Conservation (phyloP, 2,888 invertebrate species). For the Geophilus truncorum region DNA sequence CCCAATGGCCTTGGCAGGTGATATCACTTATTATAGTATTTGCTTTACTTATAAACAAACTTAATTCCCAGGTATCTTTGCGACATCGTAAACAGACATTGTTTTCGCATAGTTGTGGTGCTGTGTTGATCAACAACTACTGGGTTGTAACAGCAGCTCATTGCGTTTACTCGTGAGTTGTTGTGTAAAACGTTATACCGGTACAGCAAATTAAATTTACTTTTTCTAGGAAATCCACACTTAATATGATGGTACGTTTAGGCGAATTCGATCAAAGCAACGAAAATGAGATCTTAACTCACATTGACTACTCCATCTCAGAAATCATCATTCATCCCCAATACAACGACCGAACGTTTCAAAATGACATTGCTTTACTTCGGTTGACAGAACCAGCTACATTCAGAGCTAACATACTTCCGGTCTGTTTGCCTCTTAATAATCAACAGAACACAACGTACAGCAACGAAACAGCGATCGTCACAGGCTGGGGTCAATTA, state of each 20-base stretch:
- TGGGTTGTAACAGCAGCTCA: slow-evolving; percentile 39
- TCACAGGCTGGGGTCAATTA: slow-evolving; percentile 37
- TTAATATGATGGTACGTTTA: slow-evolving; percentile 28
- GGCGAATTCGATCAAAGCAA: slow-evolving; percentile 32
- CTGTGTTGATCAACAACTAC: slow-evolving; percentile 31
- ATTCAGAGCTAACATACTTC: slow-evolving; percentile 35
- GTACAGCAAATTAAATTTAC: background rate
- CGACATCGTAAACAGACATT: background rate
- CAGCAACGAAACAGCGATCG: slow-evolving; percentile 29
- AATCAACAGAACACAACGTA: background rate
- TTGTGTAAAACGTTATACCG: background rate
- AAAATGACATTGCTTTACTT: slow-evolving; percentile 38
- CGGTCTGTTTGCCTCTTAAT: slow-evolving; percentile 33
- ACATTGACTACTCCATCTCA: slow-evolving; percentile 30
- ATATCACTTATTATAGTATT: background rate
- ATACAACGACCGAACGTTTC: slow-evolving; percentile 36
- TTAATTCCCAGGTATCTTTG: background rate
- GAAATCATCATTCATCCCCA: slow-evolving; percentile 33
- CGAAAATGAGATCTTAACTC: slow-evolving; percentile 22
- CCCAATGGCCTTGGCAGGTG: slow-evolving; percentile 19
- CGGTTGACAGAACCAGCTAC: slow-evolving; percentile 23
- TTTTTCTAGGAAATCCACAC: background rate
- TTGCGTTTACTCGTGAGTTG: slow-evolving; percentile 38
- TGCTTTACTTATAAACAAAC: background rate
- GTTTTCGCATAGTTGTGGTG: slow-evolving; percentile 39